Base-by-base conservation (phyloP, 2,113 vertebrate genomes). In the Turnix velox region DNA sequence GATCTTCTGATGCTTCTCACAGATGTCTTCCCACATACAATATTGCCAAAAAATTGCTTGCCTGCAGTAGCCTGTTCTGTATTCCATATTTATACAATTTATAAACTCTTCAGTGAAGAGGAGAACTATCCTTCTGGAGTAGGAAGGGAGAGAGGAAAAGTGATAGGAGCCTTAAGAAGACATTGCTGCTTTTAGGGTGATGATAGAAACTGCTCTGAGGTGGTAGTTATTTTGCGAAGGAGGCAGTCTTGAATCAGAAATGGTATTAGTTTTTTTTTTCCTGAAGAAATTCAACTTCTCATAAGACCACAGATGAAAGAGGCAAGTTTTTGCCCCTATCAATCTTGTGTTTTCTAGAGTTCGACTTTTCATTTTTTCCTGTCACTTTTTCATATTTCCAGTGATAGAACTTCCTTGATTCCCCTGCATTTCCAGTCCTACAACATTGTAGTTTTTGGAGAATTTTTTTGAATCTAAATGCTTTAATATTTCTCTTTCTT, bases 11-110 rank as follows among this genome's bases (percentile, higher is more conserved):
- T 96, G 87, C 83, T 94, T 97, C 90, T 97, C 95, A 96, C 94
- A 97, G 96, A 98, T 97, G 95, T 97, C 95, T 97, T 97, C 91
- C 93, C 93, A 97, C 96, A 95, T 96, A 93, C 61, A 96, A 74
- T 95, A 96, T 92, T 97, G 95, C 94, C 95, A 95, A 96, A 95
- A 93, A 94, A 95, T 86, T 42, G 33, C 92, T 95, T 97, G 92
- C 94, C 96, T 96, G 74, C 92, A 91, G 91, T 95, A 96, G 84
- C 82, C 90, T 95, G 72, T 93, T 96, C 77, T 96, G 92, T 92
- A 96, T 95, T 96, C 65, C 81, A 76, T 63, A 83, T 95, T 97
- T 95, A 65, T 84, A 77, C 92, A 86, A 88, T 90, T 95, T 97
- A 78, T 94, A 88, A 93, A 92, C 72, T 9, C 30, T 86, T 63